Percentiles rank a stretch among this genome's conserved stretches.
phyloP scores from a whole-genome alignment of 1,140 invertebrate species.

The Aleiodes sp. region DNA sequence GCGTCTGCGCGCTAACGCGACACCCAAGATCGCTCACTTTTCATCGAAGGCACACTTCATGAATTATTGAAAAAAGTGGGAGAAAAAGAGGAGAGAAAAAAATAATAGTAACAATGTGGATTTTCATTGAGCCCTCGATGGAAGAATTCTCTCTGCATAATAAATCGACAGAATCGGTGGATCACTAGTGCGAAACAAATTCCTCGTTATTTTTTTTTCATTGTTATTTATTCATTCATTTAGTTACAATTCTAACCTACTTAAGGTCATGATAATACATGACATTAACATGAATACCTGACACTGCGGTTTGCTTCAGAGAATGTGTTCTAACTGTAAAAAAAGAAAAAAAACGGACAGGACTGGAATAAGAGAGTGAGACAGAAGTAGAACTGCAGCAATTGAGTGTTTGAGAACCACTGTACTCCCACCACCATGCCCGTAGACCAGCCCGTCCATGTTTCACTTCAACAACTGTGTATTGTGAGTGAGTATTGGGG shows the following conservation, averaged over 20 bases:
- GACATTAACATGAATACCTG: background rate
- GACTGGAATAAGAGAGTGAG: background rate
- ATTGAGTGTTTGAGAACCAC: background rate
- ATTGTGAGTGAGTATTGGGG: slow-evolving; percentile 5
- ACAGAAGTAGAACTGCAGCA: background rate
- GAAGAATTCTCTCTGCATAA: too few relatives aligned
- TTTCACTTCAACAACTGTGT: background rate
- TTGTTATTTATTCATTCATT: background rate
- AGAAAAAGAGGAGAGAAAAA: background rate
- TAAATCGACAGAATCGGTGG: too few relatives aligned
- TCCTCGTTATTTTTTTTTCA: too few relatives aligned
- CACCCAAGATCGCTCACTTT: background rate
- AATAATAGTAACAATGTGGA: background rate
- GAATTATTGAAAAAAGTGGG: slow-evolving; percentile 4
- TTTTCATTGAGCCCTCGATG: background rate
- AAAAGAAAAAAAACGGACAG: too few relatives aligned
- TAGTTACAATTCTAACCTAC: background rate
- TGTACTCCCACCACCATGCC: background rate
- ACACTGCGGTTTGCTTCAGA: background rate
- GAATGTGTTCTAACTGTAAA: slow-evolving; percentile 9
- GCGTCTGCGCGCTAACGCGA: background rate
- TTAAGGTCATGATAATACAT: background rate
- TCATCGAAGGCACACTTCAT: background rate
- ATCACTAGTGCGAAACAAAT: too few relatives aligned
- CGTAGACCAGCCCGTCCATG: background rate